These are phyloP conservation scores for Drosophila lacertosa DNA, from an alignment of 1,140 invertebrate genomes.

Conservation along the genomic window DNA sequence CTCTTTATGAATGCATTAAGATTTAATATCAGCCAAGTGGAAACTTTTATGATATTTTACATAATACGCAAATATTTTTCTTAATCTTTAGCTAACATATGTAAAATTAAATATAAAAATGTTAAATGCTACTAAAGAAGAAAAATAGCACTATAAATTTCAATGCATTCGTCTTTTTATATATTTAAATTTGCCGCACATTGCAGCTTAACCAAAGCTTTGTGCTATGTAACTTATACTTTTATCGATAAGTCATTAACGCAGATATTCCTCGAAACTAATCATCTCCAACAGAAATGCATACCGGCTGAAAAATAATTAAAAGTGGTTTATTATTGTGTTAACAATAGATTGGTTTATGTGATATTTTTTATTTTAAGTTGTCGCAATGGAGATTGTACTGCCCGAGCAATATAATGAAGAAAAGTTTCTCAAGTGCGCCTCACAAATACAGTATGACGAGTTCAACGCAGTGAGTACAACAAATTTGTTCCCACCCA, in stretches of 20 bases:
- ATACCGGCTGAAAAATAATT: conserved; percentile 25
- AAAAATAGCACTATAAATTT: too few species aligned
- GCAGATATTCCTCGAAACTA: neutral
- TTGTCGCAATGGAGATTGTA: conserved; percentile 53
- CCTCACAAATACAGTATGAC: conserved; percentile 55
- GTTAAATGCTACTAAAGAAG: too few species aligned
- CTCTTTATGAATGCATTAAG: neutral
- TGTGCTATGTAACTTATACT: neutral
- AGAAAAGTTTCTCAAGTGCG: conserved; percentile 56
- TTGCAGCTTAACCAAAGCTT: neutral
- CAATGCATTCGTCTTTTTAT: neutral
- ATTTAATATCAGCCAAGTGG: neutral
- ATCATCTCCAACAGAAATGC: conserved; percentile 19
- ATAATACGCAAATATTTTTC: neutral
- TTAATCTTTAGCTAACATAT: neutral
- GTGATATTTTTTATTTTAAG: neutral
- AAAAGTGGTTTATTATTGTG: neutral
- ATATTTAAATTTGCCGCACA: neutral
- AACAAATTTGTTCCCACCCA: neutral
- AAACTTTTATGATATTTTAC: neutral
- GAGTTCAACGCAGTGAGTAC: conserved; percentile 59
- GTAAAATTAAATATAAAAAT: neutral
- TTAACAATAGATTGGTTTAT: conserved; percentile 3
- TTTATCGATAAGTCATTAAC: conserved; percentile 1
- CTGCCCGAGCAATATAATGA: conserved; percentile 43